Base-by-base conservation (phyloP, 35 echinoderm and acorn worm genomes). In the Diadema setosum region DNA sequence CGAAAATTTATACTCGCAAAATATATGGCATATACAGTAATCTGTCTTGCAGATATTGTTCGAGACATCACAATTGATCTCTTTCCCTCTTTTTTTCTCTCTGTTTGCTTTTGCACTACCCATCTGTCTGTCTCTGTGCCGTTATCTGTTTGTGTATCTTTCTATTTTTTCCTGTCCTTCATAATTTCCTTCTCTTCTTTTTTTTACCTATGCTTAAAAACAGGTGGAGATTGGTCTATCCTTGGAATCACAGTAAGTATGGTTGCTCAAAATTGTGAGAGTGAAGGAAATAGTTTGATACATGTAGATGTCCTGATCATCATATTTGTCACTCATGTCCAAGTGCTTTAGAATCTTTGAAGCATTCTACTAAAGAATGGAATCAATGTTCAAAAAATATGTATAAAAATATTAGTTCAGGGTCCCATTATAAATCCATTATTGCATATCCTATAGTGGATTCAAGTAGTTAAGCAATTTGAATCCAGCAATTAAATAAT, bases 161-260 rank as follows among this genome's bases (percentile, higher is more conserved):
- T n/a, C n/a, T n/a, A n/a, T n/a, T n/a, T n/a, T n/a, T n/a, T n/a
- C n/a, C n/a, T n/a, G n/a, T n/a, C n/a, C n/a, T n/a, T n/a, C n/a
- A 52, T 52, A 52, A 75, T 75, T 75, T 75, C 9, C 39, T 0
- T 26, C 23, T 0, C 26, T 78, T 78, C 16, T 41, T 78, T 78
- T 16, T 23, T 42, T 44, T 9, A 14, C 31, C 30, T 11, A 5
- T 60, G 17, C 37, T 67, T 32, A 15, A 33, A 16, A 14, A 15
- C 73, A 78, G 73, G 73, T 78, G 73, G 73, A 78, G 73, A 78
- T 41, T 78, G 73, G 73, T 41, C 2, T 78, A 78, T 78, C 39
- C 39, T 78, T 42, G 73, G 73, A 78, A 78, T 78, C 44, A 17
- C 33, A 21, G 73, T 78, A 78, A 78, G 73, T 78, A 43, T 24